Conservation (phyloP, 1,140 invertebrate genomes). For the Oreohelix idahoensis region DNA sequence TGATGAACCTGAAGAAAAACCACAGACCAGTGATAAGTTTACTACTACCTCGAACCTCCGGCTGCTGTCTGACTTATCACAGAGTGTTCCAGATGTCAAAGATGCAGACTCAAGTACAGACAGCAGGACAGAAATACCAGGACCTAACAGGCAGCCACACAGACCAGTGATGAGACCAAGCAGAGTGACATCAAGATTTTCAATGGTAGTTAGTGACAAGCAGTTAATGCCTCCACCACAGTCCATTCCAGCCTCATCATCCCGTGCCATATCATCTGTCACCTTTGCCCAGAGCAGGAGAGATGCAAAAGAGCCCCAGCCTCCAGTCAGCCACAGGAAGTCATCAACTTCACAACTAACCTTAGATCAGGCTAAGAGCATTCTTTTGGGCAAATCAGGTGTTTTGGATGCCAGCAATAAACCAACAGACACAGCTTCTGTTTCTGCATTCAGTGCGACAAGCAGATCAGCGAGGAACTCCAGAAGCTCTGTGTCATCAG, state of each 20-base stretch:
- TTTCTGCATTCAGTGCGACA: not conserved
- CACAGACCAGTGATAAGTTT: not conserved
- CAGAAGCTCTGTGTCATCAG: not conserved
- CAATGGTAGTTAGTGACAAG: conserved; percentile 32
- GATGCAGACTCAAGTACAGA: conserved; percentile 48
- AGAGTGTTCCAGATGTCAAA: conserved; percentile 58
- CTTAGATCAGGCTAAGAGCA: conserved; percentile 62
- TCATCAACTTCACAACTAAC: conserved; percentile 54
- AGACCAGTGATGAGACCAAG: not conserved
- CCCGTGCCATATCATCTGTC: too few relatives aligned
- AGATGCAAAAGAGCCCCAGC: not conserved
- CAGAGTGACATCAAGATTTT: conserved; percentile 4
- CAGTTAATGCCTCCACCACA: conserved; percentile 57
- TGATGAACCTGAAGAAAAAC: conserved; percentile 41
- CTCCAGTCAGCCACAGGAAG: conserved; percentile 3
- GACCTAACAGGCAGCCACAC: not conserved
- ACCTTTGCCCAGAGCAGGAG: not conserved
- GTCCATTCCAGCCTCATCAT: conserved; percentile 33
- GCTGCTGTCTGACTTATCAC: conserved; percentile 46
- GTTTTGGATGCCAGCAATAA: conserved; percentile 41
- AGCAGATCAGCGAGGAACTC: not conserved
- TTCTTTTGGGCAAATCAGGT: conserved; percentile 60
- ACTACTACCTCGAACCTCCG: conserved; percentile 48
- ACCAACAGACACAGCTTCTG: not conserved
- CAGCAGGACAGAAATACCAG: conserved; percentile 20